Base-by-base conservation (phyloP, 2,888 invertebrate genomes). In the Anoplius nigerrimus region DNA sequence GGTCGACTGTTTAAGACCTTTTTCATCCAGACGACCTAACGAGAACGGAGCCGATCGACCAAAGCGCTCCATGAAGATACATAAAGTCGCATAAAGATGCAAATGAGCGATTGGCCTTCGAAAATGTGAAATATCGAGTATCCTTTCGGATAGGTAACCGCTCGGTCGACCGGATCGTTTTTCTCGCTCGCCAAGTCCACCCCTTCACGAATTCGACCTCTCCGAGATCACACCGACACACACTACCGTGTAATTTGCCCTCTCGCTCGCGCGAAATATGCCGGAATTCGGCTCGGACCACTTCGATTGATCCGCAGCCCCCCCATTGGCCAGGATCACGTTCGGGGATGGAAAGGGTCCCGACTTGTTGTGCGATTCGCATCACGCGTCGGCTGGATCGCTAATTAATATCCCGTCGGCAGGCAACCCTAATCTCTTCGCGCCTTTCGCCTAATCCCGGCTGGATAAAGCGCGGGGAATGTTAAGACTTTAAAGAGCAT, bases 1-100 rank as follows among this genome's bases (percentile, higher is more conserved):
- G 34, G 34, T 13, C 11, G 34, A 34, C 34, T 34, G 34, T 34
- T 2, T 34, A 34, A 34, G 34, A 11, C 34, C 1, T 34, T 34
- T 34, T 34, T n/a, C n/a, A 34, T 34, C 34, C 34, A 3, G 34
- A 34, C 11, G 34, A 34, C 34, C 34, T 34, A 34, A 34, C 34
- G 34, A 34, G 34, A 34, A 5, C 34, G 34, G n/a, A 34, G 11
- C 34, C 34, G 11, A 34, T 34, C 34, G 34, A 6, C 69, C 78
- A 75, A 75, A 83, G 75, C 76, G 66, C 48, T 69, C 72, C 75
- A 81, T 82, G 82, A 81, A 83, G 77, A 83, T 82, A 80, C 80
- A 80, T 82, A 83, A 81, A 83, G 77, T 82, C 81, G 81, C 80
- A 80, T 82, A 83, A 81, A 83, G 77, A 83, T 82, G 81, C 80